Percentiles rank a stretch among this genome's conserved stretches.
phyloP scores from a whole-genome alignment of 2,113 vertebrate genomes.

The Ciconia maguari region DNA sequence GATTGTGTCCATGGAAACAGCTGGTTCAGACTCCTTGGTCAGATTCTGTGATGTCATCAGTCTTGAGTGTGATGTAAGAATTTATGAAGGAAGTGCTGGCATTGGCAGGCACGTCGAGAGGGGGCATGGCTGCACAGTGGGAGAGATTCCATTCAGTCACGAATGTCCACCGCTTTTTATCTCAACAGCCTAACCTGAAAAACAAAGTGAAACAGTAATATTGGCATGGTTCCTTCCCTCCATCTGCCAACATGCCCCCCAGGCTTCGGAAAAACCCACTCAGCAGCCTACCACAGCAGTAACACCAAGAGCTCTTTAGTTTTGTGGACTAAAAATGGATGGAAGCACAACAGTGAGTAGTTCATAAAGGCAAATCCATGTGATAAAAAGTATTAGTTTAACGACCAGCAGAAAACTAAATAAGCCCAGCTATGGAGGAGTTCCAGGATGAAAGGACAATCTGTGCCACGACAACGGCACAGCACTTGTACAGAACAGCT shows the following conservation, averaged over 20 bases:
- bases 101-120: slow-evolving; percentile 70
- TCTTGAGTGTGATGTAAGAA: slow-evolving; percentile 76
- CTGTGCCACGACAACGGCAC: accelerated
- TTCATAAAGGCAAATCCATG: not conserved
- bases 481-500: not conserved
- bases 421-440: not conserved
- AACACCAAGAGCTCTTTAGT: not conserved
- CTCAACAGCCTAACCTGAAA: slow-evolving; percentile 83
- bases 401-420: not conserved
- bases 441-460: not conserved
- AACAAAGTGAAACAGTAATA: slow-evolving; percentile 19
- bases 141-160: slow-evolving; percentile 69
- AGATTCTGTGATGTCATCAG: slow-evolving; percentile 74
- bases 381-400: not conserved
- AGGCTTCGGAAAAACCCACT: not conserved
- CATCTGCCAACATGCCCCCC: not conserved
- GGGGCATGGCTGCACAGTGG: slow-evolving; percentile 73
- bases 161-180: slow-evolving; percentile 73
- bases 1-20: slow-evolving; percentile 84
- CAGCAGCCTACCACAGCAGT: not conserved
- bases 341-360: accelerated
- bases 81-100: slow-evolving; percentile 79
- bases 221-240: not conserved
- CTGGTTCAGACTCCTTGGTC: slow-evolving; percentile 78
- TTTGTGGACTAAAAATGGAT: not conserved